A percentile compares a stretch with the other conserved stretches of the same genome.
Conservation (phyloP, 2,797 vertebrate genomes). For the Hafferia zeledoni region DNA sequence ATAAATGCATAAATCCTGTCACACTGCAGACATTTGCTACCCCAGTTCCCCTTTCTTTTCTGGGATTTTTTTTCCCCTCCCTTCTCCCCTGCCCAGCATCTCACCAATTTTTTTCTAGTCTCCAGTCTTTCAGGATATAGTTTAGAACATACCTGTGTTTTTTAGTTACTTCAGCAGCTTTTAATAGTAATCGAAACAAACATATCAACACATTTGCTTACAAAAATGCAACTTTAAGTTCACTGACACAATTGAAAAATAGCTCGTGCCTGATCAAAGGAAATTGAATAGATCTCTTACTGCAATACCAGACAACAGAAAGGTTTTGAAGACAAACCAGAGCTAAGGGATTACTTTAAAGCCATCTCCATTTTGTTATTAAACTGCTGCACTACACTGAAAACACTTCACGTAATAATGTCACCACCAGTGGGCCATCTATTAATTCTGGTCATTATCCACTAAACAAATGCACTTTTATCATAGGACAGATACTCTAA, state of each 20-base stretch:
- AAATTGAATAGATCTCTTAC: neutral
- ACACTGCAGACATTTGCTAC: neutral
- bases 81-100: neutral
- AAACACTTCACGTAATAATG: neutral
- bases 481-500: neutral
- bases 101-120: neutral
- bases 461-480: neutral
- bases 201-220: neutral
- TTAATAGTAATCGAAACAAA: conserved; percentile 21
- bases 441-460: neutral
- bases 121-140: neutral
- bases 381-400: neutral
- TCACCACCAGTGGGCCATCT: neutral
- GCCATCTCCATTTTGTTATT: neutral
- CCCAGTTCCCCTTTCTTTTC: neutral
- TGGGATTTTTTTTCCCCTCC: too few species aligned
- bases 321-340: neutral
- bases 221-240: neutral
- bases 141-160: neutral
- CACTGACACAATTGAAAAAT: neutral
- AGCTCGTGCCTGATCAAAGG: neutral
- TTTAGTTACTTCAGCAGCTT: neutral
- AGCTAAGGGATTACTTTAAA: neutral
- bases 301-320: neutral
- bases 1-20: neutral